Percentiles rank a stretch among this genome's conserved stretches.
Conservation (phyloP, 2,797 vertebrate species). For the Selene dorsalis region DNA sequence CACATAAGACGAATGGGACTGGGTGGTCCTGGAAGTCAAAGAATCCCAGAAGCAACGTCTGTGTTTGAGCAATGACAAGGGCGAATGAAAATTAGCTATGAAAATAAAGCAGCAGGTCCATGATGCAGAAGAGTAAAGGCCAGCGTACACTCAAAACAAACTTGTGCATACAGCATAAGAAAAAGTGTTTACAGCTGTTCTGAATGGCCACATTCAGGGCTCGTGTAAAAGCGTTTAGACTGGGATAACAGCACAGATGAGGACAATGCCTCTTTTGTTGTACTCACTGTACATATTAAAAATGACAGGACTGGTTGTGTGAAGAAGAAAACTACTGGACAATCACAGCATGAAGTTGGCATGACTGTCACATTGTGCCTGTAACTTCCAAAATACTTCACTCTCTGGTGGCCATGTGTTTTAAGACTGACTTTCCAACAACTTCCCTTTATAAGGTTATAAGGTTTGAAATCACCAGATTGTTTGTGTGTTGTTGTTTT, state of each 20-base stretch:
- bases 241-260: not conserved
- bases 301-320: not conserved
- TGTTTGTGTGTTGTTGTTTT: not conserved
- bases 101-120: constrained; percentile 55
- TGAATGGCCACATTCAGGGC: not conserved
- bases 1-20: constrained; percentile 44
- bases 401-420: not conserved
- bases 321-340: not conserved
- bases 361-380: not conserved
- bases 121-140: constrained; percentile 18
- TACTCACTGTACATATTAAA: not conserved
- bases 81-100: constrained; percentile 66
- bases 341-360: not conserved
- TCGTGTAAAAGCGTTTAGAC: not conserved
- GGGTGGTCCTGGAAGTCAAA: constrained; percentile 65
- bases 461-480: constrained; percentile 3
- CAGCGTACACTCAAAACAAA: constrained; percentile 13
- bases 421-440: not conserved
- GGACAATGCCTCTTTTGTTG: not conserved
- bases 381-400: not conserved
- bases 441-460: not conserved
- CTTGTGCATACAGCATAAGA: not conserved
- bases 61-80: constrained; percentile 46
- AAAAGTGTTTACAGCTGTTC: constrained; percentile 35
- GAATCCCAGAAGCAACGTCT: constrained; percentile 54